Percentiles rank a stretch among this genome's conserved stretches.
Evolutionary conservation across 1,140 invertebrate genomes (phyloP).

Genomic region (Zaprionus capensis): DNA sequence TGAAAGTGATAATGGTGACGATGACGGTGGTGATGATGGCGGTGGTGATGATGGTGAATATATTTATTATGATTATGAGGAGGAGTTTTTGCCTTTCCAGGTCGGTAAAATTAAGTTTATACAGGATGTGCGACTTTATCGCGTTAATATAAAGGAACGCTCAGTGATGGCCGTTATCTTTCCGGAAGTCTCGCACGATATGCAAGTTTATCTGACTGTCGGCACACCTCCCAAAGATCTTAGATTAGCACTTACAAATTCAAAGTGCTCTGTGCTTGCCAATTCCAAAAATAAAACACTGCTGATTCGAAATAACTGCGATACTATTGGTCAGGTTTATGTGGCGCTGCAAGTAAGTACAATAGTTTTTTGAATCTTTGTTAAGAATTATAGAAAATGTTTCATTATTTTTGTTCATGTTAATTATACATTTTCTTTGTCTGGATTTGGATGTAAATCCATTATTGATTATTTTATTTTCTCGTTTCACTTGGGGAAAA

Average conservation of each 20-base stretch:
- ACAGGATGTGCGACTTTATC: slow-evolving; percentile 37
- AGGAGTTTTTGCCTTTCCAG: not conserved
- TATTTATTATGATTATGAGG: too few relatives aligned
- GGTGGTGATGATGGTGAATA: too few relatives aligned
- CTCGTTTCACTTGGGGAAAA: not conserved
- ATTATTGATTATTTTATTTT: not conserved
- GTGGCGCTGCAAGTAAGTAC: slow-evolving; percentile 27
- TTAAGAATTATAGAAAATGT: too few relatives aligned
- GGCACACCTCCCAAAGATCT: not conserved
- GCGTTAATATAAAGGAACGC: slow-evolving; percentile 20
- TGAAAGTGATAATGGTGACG: too few relatives aligned
- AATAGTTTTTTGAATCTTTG: too few relatives aligned
- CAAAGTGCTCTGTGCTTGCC: slow-evolving; percentile 26
- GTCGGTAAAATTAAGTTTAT: not conserved
- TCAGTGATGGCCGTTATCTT: slow-evolving; percentile 50
- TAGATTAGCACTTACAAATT: not conserved
- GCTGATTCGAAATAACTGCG: slow-evolving; percentile 56
- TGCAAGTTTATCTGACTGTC: slow-evolving; percentile 29
- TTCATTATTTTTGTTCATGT: too few relatives aligned
- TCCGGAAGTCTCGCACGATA: slow-evolving; percentile 8
- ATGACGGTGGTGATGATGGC: too few relatives aligned
- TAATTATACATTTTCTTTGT: too few relatives aligned
- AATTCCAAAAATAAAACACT: slow-evolving; percentile 1
- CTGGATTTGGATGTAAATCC: too few relatives aligned
- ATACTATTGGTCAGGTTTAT: not conserved